Base-by-base conservation (phyloP, 2,888 invertebrate genomes). In the Chorisops tibialis region DNA sequence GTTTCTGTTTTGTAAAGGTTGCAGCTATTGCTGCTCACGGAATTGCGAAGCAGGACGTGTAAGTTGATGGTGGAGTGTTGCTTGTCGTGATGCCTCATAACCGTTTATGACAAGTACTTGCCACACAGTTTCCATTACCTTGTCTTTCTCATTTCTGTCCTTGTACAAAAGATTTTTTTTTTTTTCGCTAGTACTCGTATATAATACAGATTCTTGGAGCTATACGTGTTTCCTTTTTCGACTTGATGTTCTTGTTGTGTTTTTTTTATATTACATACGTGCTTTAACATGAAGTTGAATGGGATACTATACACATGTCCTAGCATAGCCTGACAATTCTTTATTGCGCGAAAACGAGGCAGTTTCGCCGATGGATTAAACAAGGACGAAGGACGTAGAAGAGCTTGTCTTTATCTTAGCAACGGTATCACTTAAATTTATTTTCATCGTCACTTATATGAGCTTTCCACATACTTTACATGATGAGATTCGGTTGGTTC, bases 91-190 rank as follows among this genome's bases (percentile, higher is more conserved):
- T 51, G 59, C 51, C 58, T 59, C 62, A 62, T 62, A 62, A 62
- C 62, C 62, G 59, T 62, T 62, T 62, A 62, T 62, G 62, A 62
- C 62, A 58, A 59, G 62, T 43, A 51, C 37, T 50, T 43, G 50
- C 47, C 62, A 45, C 41, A 22, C 47, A 21, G 47, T n/a, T 47
- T 47, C 22, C 47, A 47, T 47, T 21, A 47, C 47, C 47, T 21
- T 47, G 47, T 47, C 47, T 21, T 18, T 47, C 47, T n/a, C 22
- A 45, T 41, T 11, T 45, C 3, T 16, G 43, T 45, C 43, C 9
- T 11, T 45, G 43, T 16, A 45, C 11, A 16, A 16, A 11, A 16
- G 14, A 14, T 22, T 48, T 48, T 48, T 48, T 22, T 14, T 30
- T n/a, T n/a, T n/a, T n/a, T n/a, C n/a, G n/a, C n/a, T n/a, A n/a